phyloP scores from a whole-genome alignment of 2,797 vertebrate species.

The Bothrops alternatus region DNA sequence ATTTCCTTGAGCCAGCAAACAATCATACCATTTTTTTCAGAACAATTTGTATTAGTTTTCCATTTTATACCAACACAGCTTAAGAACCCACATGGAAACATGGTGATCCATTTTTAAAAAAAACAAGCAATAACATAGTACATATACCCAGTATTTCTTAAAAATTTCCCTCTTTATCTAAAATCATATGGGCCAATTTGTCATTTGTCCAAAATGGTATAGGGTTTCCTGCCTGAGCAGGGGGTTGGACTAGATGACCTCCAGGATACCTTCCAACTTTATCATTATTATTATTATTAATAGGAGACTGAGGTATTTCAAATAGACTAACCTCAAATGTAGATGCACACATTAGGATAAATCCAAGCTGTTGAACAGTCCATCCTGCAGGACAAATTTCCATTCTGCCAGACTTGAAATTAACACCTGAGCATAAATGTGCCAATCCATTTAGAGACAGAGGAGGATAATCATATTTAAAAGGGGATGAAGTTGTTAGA shows the following conservation, averaged over 20 bases:
- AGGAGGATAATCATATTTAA: background rate
- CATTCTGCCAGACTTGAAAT: background rate
- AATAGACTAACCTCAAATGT: background rate
- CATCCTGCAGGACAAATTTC: background rate
- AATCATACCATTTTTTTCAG: background rate
- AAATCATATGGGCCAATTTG: background rate
- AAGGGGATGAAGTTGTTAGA: background rate
- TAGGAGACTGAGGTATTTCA: background rate
- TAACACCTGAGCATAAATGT: background rate
- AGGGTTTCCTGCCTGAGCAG: too few relatives aligned
- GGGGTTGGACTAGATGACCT: too few relatives aligned
- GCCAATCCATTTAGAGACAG: background rate
- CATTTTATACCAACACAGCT: too few relatives aligned
- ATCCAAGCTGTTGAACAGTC: background rate
- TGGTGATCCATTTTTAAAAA: too few relatives aligned
- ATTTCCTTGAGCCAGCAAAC: background rate
- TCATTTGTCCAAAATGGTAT: too few relatives aligned
- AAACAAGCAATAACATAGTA: too few relatives aligned
- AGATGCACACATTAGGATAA: background rate
- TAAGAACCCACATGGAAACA: too few relatives aligned
- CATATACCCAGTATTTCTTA: too few relatives aligned
- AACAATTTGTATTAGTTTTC: too few relatives aligned
- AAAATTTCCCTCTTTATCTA: background rate
- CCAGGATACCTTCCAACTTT: too few relatives aligned
- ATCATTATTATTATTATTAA: too few relatives aligned